Evolutionary conservation across 1,140 invertebrate species (phyloP).

Genomic region (Drosophila chauvacae): DNA sequence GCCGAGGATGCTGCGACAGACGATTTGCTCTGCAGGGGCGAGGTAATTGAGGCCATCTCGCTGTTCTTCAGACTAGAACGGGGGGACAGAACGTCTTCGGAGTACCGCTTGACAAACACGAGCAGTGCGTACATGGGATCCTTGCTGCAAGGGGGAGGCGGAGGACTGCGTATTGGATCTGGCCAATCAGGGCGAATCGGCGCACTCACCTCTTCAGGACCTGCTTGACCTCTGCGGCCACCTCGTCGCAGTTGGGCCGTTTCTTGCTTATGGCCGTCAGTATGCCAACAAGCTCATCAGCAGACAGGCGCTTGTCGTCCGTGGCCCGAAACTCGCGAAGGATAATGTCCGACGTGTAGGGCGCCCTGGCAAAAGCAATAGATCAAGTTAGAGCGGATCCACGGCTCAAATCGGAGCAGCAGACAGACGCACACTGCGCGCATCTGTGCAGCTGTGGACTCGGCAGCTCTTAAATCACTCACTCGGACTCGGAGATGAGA

Average conservation of each 20-base stretch:
- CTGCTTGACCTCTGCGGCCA: conserved; percentile 52
- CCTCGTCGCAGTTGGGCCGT: conserved; percentile 55
- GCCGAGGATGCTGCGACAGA: not conserved
- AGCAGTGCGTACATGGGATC: conserved; percentile 77
- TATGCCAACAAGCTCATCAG: conserved; percentile 53
- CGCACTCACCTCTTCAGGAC: conserved; percentile 54
- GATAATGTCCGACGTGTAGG: conserved; percentile 61
- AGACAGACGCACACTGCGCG: not conserved
- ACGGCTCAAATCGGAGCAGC: conserved; percentile 1
- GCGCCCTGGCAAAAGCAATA: conserved; percentile 36
- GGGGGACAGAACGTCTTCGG: conserved; percentile 1
- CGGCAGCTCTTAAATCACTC: conserved; percentile 26
- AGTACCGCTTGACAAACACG: conserved; percentile 65
- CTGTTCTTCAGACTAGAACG: not conserved
- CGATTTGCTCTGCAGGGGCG: not conserved
- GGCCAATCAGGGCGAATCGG: not conserved
- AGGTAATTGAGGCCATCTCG: not conserved
- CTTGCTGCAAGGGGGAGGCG: conserved; percentile 38
- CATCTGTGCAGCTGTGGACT: conserved; percentile 13
- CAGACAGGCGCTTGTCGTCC: conserved; percentile 48
- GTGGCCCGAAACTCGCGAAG: conserved; percentile 69
- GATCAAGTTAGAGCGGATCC: not conserved
- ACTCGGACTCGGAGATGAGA: conserved; percentile 62
- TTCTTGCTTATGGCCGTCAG: conserved; percentile 63
- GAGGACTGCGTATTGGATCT: not conserved